Base-by-base conservation (phyloP, 2,113 vertebrate genomes). In the Pseudorasbora parva region DNA sequence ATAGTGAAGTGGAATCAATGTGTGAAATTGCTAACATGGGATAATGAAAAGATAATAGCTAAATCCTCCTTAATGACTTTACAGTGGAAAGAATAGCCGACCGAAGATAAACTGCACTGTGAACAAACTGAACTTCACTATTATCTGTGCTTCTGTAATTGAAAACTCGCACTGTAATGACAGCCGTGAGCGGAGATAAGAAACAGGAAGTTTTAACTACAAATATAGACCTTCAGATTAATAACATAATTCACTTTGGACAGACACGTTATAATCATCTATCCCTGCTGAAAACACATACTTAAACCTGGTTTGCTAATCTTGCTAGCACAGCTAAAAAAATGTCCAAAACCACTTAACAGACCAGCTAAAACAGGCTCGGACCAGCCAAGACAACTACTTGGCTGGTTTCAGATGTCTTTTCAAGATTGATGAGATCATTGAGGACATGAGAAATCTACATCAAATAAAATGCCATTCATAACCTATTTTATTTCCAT, bases 101-200 rank as follows among this genome's bases (percentile, higher is more conserved):
- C 9, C 15, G 74, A 43, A 43, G 76, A 78, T 78, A 78, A 62
- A 62, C 14, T 60, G 14, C n/a, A 2, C 37, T 78, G 37, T 45
- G n/a, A 78, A 62, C 14, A 15, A 8, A 8, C 56, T 60, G 76
- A 78, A 62, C 5, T 60, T 27, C 56, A 78, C 56, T 25, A 5
- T 43, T 45, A 60, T 78, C 56, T 45, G 17, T 1, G 37, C n/a
- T 78, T 60, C 57, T 62, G 57, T 78, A 78, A 78, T 78, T 78
- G 76, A 78, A 78, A 62, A 62, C 56, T 60, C 2, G 0, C 1
- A 77, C 25, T 45, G 56, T 45, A 62, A 17, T 21, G 37, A 19
- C 14, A 45, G 56, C n/a, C 12, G n/a, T 5, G 23, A 60, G 56
- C n/a, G 9, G 14, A 45, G 54, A 78, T 45, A 62, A 78, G 76